Percentiles rank a stretch among this genome's conserved stretches.
Evolutionary conservation across 2,797 vertebrate genomes (phyloP).

Genomic region (Poeciliopsis infans): DNA sequence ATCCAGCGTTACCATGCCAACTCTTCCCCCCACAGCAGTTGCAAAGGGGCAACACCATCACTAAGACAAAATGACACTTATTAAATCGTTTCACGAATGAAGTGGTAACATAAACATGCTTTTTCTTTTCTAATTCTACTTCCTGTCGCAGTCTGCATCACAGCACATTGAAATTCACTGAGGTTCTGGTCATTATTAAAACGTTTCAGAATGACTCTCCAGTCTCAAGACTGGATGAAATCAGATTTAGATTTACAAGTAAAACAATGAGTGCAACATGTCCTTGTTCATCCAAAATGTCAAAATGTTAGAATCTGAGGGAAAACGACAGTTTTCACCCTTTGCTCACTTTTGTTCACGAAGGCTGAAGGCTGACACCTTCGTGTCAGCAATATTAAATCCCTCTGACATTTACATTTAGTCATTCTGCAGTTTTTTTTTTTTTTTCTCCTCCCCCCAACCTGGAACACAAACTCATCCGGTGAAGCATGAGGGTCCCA

Average conservation of each 20-base stretch:
- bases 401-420: background rate
- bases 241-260: background rate
- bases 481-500: constrained; percentile 35
- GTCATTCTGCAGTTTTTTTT: constrained; percentile 7
- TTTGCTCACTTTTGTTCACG: background rate
- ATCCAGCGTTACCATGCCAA: too few species aligned
- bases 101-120: background rate
- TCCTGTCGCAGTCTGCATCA: background rate
- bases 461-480: constrained; percentile 4
- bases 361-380: constrained; percentile 1
- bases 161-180: background rate
- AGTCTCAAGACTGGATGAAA: background rate
- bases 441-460: too few species aligned
- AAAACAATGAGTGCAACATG: background rate
- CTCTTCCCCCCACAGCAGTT: too few species aligned
- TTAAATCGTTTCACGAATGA: background rate
- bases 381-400: constrained; percentile 7
- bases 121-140: background rate
- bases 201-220: background rate
- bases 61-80: background rate
- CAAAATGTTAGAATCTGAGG: background rate
- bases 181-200: background rate
- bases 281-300: background rate
- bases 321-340: background rate
- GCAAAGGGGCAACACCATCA: too few species aligned